Percentiles rank a stretch among this genome's conserved stretches.
phyloP scores from a whole-genome alignment of 2,888 invertebrate genomes.

The Coelopa pilipes region DNA sequence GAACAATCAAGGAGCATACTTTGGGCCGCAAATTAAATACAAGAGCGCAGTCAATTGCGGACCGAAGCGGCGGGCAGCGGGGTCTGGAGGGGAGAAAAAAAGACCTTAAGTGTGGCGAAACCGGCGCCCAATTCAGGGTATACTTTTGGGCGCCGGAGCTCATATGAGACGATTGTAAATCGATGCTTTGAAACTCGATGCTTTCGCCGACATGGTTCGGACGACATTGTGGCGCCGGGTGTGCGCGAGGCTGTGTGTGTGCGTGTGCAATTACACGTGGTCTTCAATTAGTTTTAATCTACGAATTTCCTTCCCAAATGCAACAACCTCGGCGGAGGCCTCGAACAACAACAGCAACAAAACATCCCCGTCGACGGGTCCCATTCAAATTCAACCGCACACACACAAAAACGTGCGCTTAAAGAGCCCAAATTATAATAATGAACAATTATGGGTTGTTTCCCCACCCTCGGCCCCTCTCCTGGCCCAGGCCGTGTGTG shows the following conservation, averaged over 20 bases:
- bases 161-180: too few relatives aligned
- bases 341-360: too few relatives aligned
- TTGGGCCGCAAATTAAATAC: background rate
- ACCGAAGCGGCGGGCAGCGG: too few relatives aligned
- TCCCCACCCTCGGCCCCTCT: background rate
- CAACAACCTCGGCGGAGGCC: background rate
- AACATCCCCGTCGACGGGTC: too few relatives aligned
- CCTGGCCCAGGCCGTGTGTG: conserved; percentile 32
- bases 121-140: too few relatives aligned
- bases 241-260: conserved; percentile 9
- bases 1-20: background rate
- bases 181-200: too few relatives aligned
- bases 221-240: background rate
- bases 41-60: background rate
- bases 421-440: conserved; percentile 2
- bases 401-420: background rate
- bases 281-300: conserved; percentile 36
- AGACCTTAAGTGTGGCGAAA: too few relatives aligned
- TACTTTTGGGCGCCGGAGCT: too few relatives aligned
- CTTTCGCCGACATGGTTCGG: too few relatives aligned
- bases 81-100: too few relatives aligned
- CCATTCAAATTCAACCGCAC: background rate
- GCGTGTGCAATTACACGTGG: conserved; percentile 14
- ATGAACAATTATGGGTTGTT: conserved; percentile 18
- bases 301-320: conserved; percentile 30